Percentiles rank a stretch among this genome's conserved stretches.
phyloP scores from a whole-genome alignment of 2,888 invertebrate species.

The Blastobasis lacticolella region DNA sequence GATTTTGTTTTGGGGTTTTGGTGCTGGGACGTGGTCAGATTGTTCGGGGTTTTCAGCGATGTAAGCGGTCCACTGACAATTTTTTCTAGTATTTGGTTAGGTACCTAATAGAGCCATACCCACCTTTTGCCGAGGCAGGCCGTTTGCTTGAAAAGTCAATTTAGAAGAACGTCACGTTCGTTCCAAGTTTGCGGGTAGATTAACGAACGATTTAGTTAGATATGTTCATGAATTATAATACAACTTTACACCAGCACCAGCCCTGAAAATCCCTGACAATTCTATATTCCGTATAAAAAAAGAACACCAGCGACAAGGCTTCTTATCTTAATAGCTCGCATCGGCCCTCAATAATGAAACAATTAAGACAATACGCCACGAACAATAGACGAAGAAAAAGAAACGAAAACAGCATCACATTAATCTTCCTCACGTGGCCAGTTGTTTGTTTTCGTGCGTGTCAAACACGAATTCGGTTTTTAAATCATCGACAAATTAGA shows the following conservation, averaged over 20 bases:
- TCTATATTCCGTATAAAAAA: constrained; percentile 23
- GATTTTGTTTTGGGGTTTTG: too few relatives aligned
- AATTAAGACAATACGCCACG: constrained; percentile 48
- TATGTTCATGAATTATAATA: not conserved
- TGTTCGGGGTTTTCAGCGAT: too few relatives aligned
- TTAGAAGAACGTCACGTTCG: too few relatives aligned
- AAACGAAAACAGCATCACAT: constrained; percentile 26
- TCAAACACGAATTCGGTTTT: constrained; percentile 50
- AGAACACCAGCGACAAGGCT: constrained; percentile 25
- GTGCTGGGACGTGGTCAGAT: too few relatives aligned
- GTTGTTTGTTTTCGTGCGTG: constrained; percentile 49
- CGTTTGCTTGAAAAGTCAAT: not conserved
- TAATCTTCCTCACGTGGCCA: constrained; percentile 52
- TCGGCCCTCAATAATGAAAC: constrained; percentile 45
- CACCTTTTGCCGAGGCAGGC: not conserved
- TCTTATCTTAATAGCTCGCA: constrained; percentile 45
- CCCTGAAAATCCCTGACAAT: constrained; percentile 19
- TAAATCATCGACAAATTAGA: constrained; percentile 29
- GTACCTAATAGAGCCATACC: not conserved
- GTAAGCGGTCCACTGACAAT: not conserved
- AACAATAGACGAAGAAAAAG: constrained; percentile 26
- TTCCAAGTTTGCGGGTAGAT: too few relatives aligned
- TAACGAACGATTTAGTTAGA: not conserved
- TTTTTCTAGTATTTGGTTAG: too few relatives aligned
- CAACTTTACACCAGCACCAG: not conserved